Conservation (phyloP, 2,888 invertebrate genomes). For the Phymatocera aterrima region DNA sequence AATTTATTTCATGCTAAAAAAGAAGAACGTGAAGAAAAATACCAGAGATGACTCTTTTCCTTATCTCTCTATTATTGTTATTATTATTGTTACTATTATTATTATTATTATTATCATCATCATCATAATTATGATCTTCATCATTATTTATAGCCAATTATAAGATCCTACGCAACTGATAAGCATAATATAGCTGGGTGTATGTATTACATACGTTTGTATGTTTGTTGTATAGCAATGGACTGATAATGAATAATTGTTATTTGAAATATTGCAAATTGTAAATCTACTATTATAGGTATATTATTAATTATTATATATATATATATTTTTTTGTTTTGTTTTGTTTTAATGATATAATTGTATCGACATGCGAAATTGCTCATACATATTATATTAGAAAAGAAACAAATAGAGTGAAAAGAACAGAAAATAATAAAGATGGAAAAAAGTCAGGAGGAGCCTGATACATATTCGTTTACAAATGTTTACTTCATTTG, state of each 20-base stretch:
- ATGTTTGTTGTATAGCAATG: conserved; percentile 18
- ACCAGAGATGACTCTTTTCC: not conserved
- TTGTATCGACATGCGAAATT: conserved; percentile 28
- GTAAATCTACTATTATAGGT: not conserved
- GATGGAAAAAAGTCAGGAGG: conserved; percentile 12
- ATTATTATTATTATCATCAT: not conserved
- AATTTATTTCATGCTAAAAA: conserved; percentile 2
- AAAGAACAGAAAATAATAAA: not conserved
- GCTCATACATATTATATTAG: not conserved
- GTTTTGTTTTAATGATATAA: no score
- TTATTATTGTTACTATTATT: not conserved
- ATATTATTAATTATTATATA: conserved; percentile 8
- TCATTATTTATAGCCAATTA: not conserved
- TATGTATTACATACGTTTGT: not conserved
- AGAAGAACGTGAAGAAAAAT: not conserved
- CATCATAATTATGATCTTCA: not conserved
- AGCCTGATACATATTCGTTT: conserved; percentile 38
- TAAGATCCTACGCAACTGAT: not conserved
- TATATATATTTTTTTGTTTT: not conserved
- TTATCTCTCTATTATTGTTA: not conserved
- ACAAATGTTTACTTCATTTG: conserved; percentile 43
- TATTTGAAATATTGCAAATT: conserved; percentile 51
- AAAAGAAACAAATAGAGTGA: no score
- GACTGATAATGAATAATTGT: conserved; percentile 50
- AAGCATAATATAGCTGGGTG: not conserved